Evolutionary conservation across 2,797 vertebrate genomes (phyloP), one percentile per base, ranked within the genome.

Genomic region (Brotula barbata): DNA sequence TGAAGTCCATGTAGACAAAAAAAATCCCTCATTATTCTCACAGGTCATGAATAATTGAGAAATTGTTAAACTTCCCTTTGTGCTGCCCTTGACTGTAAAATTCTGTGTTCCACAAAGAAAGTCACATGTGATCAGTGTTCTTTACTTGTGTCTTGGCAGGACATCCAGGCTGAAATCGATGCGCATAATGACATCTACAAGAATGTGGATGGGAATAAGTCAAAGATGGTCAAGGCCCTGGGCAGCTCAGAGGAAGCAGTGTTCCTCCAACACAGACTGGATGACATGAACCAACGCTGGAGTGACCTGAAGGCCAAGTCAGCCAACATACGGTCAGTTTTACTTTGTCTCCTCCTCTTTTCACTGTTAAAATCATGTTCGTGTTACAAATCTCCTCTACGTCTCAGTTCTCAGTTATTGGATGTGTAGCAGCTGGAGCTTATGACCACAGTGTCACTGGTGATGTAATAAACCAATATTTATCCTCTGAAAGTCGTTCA

Each of bases 241-340:
- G 96, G 96, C 50, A 96, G 91, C 81, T 95, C 96, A 0, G 96
- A 99, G 54, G 96, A 98, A 82, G 94, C 95, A 0, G 90, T 92
- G 43, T 91, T 98, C 68, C 94, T 99, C 45, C 97, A 99, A 47
- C 95, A 97, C 75, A 90, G 95, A 34, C 91, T 99, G 72, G 97
- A 98, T 73, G 96, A 99, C 83, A 99, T 99, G 97, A 99, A 99
- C 87, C 97, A 97, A 45, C 95, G 97, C 58, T 99, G 97, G 97
- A 95, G 92, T 1, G 95, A 99, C 68, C 89, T 99, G 61, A 98
- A 96, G 80, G 83, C 91, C 0, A 98, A 98, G 76, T 98, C 97
- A 0, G 92, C 94, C 55, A 98, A 92, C 71, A 99, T 99, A 82
- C 93, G 96, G 97, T 90, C 31, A 82, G 87, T 85, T 12, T 49